Evolutionary conservation across 30 jellyfish, hydroid and myxozoan genomes (phyloP), one percentile per base, ranked within the genome.

Genomic region (Cassiopea andromeda): DNA sequence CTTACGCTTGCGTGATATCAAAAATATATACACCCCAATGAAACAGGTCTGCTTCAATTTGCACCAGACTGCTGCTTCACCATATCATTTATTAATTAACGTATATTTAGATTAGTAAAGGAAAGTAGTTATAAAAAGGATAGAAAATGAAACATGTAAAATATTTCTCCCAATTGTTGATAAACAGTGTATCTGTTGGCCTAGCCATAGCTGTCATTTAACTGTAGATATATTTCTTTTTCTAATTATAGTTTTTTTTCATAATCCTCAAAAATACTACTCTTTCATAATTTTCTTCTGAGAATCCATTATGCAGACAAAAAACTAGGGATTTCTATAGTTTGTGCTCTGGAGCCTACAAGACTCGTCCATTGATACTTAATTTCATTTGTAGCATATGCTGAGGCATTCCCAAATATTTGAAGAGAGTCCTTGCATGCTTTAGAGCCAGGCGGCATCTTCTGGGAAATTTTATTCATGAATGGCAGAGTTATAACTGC

Each of bases 161-260:
- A 81, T 60, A 81, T 45, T 81, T 67, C 48, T 81, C 48, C 75
- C 45, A 70, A 12, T 70, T 70, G 79, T 60, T 57, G 76, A 7
- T 19, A 81, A 64, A 48, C 66, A 48, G 82, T 81, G 80, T 81
- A 67, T 67, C 82, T 48, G 66, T 81, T 81, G 90, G 90, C 90
- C 83, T 81, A 81, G 90, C 90, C 90, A 81, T 77, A 43, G 57
- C 46, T 60, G 81, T 69, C 89, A n/a, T 66, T 81, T 64, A 58
- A 81, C 44, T 81, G 90, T 81, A 81, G 90, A 81, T 81, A 81
- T 38, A 64, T 68, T 66, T 81, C 60, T 49, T 64, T 81, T 81
- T 81, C 69, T 71, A 81, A 64, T 66, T 71, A 44, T 64, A 38
- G 1, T 79, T 81, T 81, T 80, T 68, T 50, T 69, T 81, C 73